Evolutionary conservation across 1,140 invertebrate species (phyloP).

Genomic region (Drosophila dunni): DNA sequence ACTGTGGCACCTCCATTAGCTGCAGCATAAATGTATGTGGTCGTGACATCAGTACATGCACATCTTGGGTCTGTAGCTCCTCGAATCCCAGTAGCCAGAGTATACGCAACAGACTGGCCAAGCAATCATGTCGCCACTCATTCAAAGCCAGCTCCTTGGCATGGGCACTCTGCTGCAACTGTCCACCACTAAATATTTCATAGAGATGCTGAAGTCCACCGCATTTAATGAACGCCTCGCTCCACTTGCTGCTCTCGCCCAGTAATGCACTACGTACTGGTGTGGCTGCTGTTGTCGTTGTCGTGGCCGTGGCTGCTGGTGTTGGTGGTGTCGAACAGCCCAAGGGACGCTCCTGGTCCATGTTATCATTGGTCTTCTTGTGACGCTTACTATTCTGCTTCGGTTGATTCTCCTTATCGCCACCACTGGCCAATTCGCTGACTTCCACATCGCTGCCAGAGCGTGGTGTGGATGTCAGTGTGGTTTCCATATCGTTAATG

Average conservation of each 20-base stretch:
- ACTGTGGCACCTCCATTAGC: conserved; percentile 93
- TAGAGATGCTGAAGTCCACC: conserved; percentile 95
- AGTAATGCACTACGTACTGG: conserved; percentile 25
- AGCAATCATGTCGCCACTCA: conserved; percentile 97
- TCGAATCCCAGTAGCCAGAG: conserved; percentile 94
- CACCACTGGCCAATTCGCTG: conserved; percentile 55
- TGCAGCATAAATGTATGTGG: conserved; percentile 90
- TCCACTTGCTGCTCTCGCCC: conserved; percentile 86
- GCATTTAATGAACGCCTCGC: conserved; percentile 92
- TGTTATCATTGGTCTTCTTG: conserved; percentile 61
- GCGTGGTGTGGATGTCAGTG: conserved; percentile 44
- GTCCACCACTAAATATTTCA: conserved; percentile 95
- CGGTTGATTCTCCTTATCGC: conserved; percentile 74
- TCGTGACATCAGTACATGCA: conserved; percentile 87
- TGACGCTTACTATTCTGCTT: conserved; percentile 72
- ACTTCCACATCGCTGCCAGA: conserved; percentile 56
- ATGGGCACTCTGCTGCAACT: conserved; percentile 87
- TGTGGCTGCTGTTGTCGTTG: conserved; percentile 12
- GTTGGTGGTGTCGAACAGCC: conserved; percentile 59
- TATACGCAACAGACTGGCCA: conserved; percentile 91
- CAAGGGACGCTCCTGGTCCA: conserved; percentile 55
- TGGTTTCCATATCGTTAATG: conserved; percentile 39
- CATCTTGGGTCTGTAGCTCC: conserved; percentile 86
- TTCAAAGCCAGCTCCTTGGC: conserved; percentile 87
- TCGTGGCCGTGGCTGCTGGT: conserved; percentile 31